phyloP scores from a whole-genome alignment of 2,888 invertebrate species.

The Elgonia sp. region DNA sequence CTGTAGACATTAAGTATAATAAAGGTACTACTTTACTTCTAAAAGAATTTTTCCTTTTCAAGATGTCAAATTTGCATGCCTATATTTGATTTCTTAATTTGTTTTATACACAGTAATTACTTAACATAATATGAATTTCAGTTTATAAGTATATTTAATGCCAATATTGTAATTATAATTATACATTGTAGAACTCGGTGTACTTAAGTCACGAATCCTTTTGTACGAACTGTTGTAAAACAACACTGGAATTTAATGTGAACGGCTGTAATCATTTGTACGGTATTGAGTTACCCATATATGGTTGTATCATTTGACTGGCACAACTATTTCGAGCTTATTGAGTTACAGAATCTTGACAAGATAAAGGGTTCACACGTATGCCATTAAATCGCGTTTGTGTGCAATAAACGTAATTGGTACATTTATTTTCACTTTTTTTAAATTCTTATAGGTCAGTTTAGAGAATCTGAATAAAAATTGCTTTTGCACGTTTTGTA shows the following conservation, averaged over 20 bases:
- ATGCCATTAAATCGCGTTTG: slow-evolving; percentile 45
- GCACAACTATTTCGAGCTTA: slow-evolving; percentile 68
- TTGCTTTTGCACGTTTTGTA: not conserved
- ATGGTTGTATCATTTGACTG: slow-evolving; percentile 72
- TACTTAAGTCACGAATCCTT: slow-evolving; percentile 61
- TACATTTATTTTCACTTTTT: slow-evolving; percentile 56
- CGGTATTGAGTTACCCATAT: slow-evolving; percentile 66
- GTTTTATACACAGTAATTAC: slow-evolving; percentile 3
- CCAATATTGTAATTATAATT: slow-evolving; percentile 15
- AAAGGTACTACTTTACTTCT: no score
- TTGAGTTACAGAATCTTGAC: slow-evolving; percentile 64
- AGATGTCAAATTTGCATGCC: no score
- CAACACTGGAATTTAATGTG: slow-evolving; percentile 68
- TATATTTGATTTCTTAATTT: not conserved
- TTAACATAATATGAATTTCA: slow-evolving; percentile 2
- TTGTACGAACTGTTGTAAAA: slow-evolving; percentile 57
- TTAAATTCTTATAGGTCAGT: slow-evolving; percentile 47
- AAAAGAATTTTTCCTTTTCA: no score
- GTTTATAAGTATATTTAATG: slow-evolving; percentile 11
- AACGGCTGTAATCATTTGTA: slow-evolving; percentile 71
- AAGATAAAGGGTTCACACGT: slow-evolving; percentile 69
- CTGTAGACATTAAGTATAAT: no score
- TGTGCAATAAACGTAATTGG: slow-evolving; percentile 66
- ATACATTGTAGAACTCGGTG: slow-evolving; percentile 23
- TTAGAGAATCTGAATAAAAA: slow-evolving; percentile 18